Conservation (phyloP, 2,113 vertebrate genomes). For the Catharus fuscescens region DNA sequence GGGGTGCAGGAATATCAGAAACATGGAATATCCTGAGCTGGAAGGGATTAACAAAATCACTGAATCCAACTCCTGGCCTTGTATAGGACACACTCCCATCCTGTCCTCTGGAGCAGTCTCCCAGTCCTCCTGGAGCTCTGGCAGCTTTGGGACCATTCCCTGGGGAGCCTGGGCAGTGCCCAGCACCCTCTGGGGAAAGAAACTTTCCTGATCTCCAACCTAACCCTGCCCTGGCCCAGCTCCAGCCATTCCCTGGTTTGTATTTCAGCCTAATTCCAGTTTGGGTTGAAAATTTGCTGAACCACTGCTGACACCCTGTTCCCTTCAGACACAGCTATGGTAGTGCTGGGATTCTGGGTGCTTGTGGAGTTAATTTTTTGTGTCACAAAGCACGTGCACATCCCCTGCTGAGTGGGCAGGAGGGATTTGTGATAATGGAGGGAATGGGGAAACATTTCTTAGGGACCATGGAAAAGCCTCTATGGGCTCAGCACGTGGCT, state of each 20-base stretch:
- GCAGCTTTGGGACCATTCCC: not conserved
- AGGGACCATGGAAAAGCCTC: not conserved
- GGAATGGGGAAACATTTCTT: not conserved
- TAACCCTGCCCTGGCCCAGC: not conserved
- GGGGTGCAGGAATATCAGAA: not conserved
- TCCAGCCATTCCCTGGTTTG: not conserved
- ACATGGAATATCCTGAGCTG: not conserved
- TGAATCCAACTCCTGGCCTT: not conserved
- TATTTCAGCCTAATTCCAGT: not conserved
- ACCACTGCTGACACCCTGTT: not conserved
- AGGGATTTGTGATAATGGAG: not conserved
- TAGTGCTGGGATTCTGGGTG: rapidly evolving
- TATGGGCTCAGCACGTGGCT: not conserved
- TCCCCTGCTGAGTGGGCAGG: not conserved
- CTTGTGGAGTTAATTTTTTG: not conserved
- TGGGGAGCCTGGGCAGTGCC: not conserved
- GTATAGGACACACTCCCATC: not conserved
- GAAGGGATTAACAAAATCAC: not conserved
- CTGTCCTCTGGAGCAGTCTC: rapidly evolving
- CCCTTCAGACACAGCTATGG: rapidly evolving
- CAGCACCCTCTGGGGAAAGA: not conserved
- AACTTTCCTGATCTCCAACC: not conserved
- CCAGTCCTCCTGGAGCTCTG: not conserved
- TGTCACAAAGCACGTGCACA: rapidly evolving
- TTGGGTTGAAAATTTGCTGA: not conserved